These are phyloP conservation scores for Conger conger DNA, from an alignment of 2,113 vertebrate species.

Conservation along the genomic window DNA sequence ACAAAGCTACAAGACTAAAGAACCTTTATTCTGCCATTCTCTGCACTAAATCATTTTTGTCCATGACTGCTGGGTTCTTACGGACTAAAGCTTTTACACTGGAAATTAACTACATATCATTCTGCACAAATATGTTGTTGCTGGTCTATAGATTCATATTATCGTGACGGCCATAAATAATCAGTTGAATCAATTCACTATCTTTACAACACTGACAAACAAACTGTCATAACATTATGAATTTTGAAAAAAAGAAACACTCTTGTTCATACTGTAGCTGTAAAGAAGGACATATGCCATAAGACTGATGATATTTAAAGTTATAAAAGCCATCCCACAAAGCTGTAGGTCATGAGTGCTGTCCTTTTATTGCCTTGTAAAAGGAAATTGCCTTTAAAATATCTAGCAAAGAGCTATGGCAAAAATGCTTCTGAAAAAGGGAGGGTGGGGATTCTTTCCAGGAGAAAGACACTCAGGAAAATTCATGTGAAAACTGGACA, in stretches of 20 bases:
- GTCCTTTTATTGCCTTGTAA: slow-evolving; percentile 60
- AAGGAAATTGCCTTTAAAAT: slow-evolving; percentile 57
- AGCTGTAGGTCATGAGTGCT: slow-evolving; percentile 33
- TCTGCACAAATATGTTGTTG: background rate
- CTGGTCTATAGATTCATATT: background rate
- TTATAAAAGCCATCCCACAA: slow-evolving; percentile 25
- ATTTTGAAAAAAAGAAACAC: background rate
- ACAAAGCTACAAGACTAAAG: too few relatives aligned
- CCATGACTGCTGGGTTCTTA: background rate
- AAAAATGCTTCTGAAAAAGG: slow-evolving; percentile 52
- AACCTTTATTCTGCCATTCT: background rate
- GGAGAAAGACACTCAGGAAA: background rate
- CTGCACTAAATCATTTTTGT: background rate
- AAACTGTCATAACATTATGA: too few relatives aligned
- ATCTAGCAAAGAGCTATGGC: slow-evolving; percentile 45
- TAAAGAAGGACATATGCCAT: background rate
- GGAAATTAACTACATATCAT: too few relatives aligned
- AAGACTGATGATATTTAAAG: slow-evolving; percentile 25
- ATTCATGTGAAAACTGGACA: background rate
- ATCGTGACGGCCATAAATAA: background rate
- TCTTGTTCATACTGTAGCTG: background rate
- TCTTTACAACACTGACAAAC: too few relatives aligned
- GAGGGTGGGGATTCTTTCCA: slow-evolving; percentile 19
- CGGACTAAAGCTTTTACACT: too few relatives aligned
- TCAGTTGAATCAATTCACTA: too few relatives aligned